Evolutionary conservation across 1,140 invertebrate genomes (phyloP), one percentile per base, ranked within the genome.

Genomic region (Trinorchestia longiramus): DNA sequence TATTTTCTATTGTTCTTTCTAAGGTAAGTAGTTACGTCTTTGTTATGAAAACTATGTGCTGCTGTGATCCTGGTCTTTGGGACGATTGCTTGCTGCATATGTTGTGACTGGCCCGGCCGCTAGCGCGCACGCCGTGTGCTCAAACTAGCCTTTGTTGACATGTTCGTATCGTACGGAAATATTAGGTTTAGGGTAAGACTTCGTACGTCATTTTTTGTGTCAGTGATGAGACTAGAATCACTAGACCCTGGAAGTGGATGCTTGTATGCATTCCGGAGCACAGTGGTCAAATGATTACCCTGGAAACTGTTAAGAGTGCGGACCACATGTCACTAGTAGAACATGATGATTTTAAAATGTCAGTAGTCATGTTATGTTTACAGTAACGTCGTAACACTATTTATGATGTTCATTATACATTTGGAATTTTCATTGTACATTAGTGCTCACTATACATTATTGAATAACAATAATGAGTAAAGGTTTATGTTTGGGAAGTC

Each of bases 11-110:
- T 94, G 92, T 40, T 47, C n/a, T 45, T 40, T 94, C 19, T 4
- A 47, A 11, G 43, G 44, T 94, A 47, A 47, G 44, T 94, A 45
- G 40, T 45, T 11, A 23, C 41, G 92, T 43, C 92, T 94, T 94
- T 94, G 92, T 94, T 94, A 17, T 94, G 92, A 94, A 42, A 45
- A 43, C 40, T 15, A 0, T 43, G 92, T 94, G 92, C 43, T 94
- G 43, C 44, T 42, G 19, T 94, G 62, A 36, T 77, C 62, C 36
- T 42, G 88, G 8, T 42, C 28, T 90, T 41, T 36, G 88, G 43
- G 43, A 90, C 88, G 88, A 43, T 94, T n/a, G 43, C 44, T 43
- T 94, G 44, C 44, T 94, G 92, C 92, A 94, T 94, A 94, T 94
- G 92, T 94, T 94, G 92, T 94, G 92, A 94, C 92, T 44, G 92